These are phyloP conservation scores for Nebria ingens DNA, from an alignment of 1,140 invertebrate genomes.

Conservation along the genomic window DNA sequence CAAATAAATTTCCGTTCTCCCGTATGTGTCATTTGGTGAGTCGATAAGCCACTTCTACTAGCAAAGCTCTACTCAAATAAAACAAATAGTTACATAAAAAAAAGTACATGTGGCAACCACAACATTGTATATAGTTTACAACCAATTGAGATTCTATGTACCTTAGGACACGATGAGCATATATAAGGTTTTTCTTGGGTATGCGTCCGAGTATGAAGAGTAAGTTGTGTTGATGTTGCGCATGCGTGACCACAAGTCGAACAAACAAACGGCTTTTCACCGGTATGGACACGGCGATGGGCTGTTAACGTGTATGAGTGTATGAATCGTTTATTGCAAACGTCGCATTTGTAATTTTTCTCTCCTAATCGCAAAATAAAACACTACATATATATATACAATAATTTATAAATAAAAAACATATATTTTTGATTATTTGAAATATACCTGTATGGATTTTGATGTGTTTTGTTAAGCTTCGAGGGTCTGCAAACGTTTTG, in stretches of 20 bases:
- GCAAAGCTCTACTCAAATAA: conserved; percentile 14
- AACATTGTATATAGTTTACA: too few species aligned
- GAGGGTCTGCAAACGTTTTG: conserved; percentile 9
- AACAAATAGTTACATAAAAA: too few species aligned
- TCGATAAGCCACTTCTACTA: conserved; percentile 21
- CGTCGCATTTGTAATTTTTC: neutral
- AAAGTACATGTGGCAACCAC: neutral
- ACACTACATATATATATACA: neutral
- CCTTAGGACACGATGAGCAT: neutral
- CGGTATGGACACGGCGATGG: conserved; percentile 44
- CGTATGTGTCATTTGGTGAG: conserved; percentile 45
- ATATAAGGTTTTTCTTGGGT: conserved; percentile 10
- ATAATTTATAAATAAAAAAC: neutral
- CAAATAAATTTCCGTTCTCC: conserved; percentile 67
- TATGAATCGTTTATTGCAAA: conserved; percentile 5
- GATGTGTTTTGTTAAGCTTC: neutral
- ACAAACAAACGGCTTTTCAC: conserved; percentile 39
- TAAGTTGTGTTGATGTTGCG: conserved; percentile 17
- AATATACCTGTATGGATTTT: conserved; percentile 8
- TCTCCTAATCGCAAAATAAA: neutral
- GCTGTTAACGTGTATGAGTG: conserved; percentile 14
- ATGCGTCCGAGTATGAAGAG: conserved; percentile 17
- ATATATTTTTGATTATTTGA: neutral
- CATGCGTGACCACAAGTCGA: conserved; percentile 27
- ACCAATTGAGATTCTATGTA: too few species aligned